These are phyloP conservation scores for Phrynocephalus guinanensis DNA, from an alignment of 2,797 vertebrate species.

Conservation along the genomic window DNA sequence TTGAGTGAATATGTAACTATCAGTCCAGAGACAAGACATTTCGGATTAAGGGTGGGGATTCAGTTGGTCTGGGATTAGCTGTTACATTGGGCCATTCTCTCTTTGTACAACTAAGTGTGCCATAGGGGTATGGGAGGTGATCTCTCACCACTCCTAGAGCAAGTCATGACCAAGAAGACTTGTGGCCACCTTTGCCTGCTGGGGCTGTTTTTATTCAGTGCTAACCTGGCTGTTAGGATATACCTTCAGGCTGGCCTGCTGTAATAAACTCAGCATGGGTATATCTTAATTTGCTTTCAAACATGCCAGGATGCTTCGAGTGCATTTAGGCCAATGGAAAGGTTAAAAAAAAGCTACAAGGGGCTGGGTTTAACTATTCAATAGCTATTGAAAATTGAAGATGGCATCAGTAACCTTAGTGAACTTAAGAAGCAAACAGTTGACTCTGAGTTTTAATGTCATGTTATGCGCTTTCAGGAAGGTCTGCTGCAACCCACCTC, in stretches of 20 bases:
- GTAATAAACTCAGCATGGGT: background rate
- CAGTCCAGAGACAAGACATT: background rate
- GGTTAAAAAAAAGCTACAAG: background rate
- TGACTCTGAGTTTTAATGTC: background rate
- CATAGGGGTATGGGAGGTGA: background rate
- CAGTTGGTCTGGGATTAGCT: background rate
- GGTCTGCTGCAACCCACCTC: background rate
- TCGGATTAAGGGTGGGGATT: background rate
- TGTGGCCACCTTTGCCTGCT: background rate
- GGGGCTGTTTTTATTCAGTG: background rate
- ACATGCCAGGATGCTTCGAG: background rate
- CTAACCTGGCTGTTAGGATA: background rate
- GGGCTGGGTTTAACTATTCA: background rate
- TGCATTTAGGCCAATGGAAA: background rate
- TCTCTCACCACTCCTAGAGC: background rate
- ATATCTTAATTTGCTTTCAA: background rate
- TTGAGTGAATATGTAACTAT: background rate
- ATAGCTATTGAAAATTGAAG: background rate
- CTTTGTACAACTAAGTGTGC: background rate
- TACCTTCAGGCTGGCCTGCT: background rate
- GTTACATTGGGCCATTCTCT: background rate
- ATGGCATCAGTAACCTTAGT: too few relatives aligned
- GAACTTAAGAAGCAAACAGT: background rate
- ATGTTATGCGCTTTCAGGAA: background rate
- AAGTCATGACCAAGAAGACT: background rate